Base-by-base conservation (phyloP, 1,140 invertebrate species). In the Aphidius ervi region DNA sequence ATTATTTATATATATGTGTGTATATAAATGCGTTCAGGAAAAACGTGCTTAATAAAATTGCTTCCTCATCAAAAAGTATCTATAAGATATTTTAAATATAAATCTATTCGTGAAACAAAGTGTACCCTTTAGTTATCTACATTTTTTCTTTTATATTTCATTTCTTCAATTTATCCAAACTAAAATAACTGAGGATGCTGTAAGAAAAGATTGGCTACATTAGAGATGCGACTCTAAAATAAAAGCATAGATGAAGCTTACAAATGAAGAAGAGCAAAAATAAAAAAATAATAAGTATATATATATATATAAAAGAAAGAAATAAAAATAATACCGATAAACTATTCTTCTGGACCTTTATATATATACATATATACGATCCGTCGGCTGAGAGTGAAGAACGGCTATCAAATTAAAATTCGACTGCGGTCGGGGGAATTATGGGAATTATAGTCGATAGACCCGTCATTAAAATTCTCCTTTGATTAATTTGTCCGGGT, bases 401-500 rank as follows among this genome's bases (percentile, higher is more conserved):
- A 41, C 46, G 23, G 55, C 48, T 56, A 63, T 65, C 62, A 59
- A 65, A 65, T 65, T 63, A 63, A 65, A 65, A 65, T 63, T 63
- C 50, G 46, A 58, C 58, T 61, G 55, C 43, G 52, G 48, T 9
- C 49, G 59, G 43, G 43, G 43, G 64, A 65, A 65, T 65, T 65
- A 65, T 65, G 62, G 62, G 61, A 65, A 65, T 65, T 65, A 65
- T 58, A 49, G 45, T 65, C 59, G 61, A 61, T 65, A 65, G 55
- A 61, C 64, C 61, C 49, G 53, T 65, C 64, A 65, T 63, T 63
- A 65, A 63, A 63, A 63, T 63, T 61, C 56, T 59, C 52, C 42
- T 65, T 65, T 65, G 64, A 65, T 65, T 65, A 65, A 65, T 65
- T 63, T 63, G 52, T 65, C 64, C 63, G 57, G 64, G 46, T 65